phyloP scores from a whole-genome alignment of 2,113 vertebrate species.

The Erythrolamprus reginae region DNA sequence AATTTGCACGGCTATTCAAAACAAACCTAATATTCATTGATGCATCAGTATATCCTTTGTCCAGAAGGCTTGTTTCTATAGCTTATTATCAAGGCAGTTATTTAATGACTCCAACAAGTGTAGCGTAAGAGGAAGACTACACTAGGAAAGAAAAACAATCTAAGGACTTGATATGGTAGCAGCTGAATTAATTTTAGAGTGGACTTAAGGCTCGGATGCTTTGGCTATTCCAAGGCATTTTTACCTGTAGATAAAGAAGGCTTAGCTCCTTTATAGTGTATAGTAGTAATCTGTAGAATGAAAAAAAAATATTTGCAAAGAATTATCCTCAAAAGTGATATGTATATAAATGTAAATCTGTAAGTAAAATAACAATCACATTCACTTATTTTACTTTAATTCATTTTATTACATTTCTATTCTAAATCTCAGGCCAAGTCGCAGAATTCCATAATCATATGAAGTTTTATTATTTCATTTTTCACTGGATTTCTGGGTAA shows the following conservation, averaged over 20 bases:
- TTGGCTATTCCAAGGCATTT: not conserved
- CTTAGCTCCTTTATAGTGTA: not conserved
- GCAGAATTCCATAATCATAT: not conserved
- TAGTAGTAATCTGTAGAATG: not conserved
- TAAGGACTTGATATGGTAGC: not conserved
- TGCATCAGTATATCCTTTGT: not conserved
- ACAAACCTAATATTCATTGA: not conserved
- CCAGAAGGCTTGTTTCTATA: not conserved
- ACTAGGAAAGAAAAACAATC: not conserved
- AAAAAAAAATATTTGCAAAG: not conserved
- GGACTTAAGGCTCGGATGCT: not conserved
- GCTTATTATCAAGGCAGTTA: not conserved
- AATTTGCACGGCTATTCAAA: not conserved
- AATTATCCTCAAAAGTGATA: not conserved
- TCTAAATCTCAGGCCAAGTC: not conserved
- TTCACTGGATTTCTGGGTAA: not conserved
- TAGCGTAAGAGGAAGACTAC: not conserved
- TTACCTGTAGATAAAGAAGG: not conserved
- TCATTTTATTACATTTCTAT: not conserved
- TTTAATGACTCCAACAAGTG: not conserved
- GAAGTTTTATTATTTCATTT: not conserved
- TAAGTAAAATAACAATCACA: not conserved
- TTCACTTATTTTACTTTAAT: not conserved
- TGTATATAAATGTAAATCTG: not conserved
- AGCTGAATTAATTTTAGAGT: not conserved